These are phyloP conservation scores for Notamacropus eugenii DNA, from an alignment of 2,797 vertebrate species.

Conservation along the genomic window DNA sequence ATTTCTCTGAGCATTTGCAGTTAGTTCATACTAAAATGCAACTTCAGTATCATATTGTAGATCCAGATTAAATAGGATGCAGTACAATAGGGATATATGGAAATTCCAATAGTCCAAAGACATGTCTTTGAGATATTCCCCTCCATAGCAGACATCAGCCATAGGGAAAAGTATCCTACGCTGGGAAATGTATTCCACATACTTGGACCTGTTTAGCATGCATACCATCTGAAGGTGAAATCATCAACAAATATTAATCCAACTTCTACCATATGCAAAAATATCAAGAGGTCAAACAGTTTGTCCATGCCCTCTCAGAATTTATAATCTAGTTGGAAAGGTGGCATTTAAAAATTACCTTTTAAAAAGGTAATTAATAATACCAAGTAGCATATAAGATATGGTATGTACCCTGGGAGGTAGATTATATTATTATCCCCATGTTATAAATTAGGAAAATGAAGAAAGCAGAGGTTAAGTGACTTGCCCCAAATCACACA, in stretches of 20 bases:
- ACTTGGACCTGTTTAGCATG: not conserved
- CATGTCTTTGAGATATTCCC: conserved; percentile 16
- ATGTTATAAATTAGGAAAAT: not conserved
- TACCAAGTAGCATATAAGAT: not conserved
- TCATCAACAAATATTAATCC: not conserved
- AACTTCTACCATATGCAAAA: conserved; percentile 4
- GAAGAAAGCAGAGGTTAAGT: not conserved
- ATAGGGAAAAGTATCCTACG: not conserved
- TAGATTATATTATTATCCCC: not conserved
- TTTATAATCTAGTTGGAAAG: not conserved
- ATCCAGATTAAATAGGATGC: conserved; percentile 1
- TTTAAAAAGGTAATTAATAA: not conserved
- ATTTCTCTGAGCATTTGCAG: conserved; percentile 5
- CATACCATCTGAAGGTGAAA: not conserved
- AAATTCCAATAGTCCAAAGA: conserved; percentile 40
- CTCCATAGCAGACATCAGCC: conserved; percentile 17
- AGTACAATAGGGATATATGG: not conserved
- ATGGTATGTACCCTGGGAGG: not conserved
- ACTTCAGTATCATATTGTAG: not conserved
- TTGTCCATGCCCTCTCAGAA: conserved; percentile 8
- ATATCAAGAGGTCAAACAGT: not conserved
- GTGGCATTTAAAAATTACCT: not conserved
- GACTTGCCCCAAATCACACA: not conserved
- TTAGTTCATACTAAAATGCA: conserved; percentile 2
- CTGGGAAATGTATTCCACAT: not conserved